Conservation (phyloP, 2,113 vertebrate genomes). For the Scomber japonicus region DNA sequence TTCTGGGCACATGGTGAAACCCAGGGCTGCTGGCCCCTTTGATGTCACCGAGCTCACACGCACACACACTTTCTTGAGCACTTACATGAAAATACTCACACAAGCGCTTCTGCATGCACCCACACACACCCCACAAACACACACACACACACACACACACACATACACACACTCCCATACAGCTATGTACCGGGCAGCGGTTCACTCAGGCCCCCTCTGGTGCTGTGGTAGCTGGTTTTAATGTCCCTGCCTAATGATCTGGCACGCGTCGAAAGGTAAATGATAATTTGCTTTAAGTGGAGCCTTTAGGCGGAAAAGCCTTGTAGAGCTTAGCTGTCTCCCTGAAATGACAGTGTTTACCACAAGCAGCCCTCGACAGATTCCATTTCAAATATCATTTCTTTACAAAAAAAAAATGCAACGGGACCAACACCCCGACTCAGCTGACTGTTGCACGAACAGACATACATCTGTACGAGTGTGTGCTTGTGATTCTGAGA, state of each 20-base stretch:
- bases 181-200: slow-evolving; percentile 79
- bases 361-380: slow-evolving; percentile 73
- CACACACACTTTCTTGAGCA: slow-evolving; percentile 53
- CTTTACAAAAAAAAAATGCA: slow-evolving; percentile 60
- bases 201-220: slow-evolving; percentile 83
- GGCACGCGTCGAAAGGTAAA: slow-evolving; percentile 87
- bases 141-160: slow-evolving; percentile 49
- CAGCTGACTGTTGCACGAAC: slow-evolving; percentile 44
- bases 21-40: slow-evolving; percentile 82
- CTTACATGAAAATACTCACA: slow-evolving; percentile 55
- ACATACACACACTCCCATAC: slow-evolving; percentile 52
- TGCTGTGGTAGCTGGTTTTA: slow-evolving; percentile 86
- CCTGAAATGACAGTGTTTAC: slow-evolving; percentile 73
- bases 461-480: slow-evolving; percentile 49
- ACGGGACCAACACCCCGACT: slow-evolving; percentile 28
- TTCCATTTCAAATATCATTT: slow-evolving; percentile 78
- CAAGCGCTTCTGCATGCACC: slow-evolving; percentile 42
- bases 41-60: slow-evolving; percentile 74
- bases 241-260: slow-evolving; percentile 89
- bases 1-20: slow-evolving; percentile 85
- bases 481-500: slow-evolving; percentile 53
- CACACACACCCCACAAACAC: slow-evolving; percentile 42
- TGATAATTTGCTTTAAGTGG: slow-evolving; percentile 89
- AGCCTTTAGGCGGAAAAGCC: slow-evolving; percentile 85
- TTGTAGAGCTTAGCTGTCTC: slow-evolving; percentile 78